These are phyloP conservation scores for Tamandua tetradactyla DNA, from an alignment of 2,797 vertebrate genomes.

Conservation along the genomic window DNA sequence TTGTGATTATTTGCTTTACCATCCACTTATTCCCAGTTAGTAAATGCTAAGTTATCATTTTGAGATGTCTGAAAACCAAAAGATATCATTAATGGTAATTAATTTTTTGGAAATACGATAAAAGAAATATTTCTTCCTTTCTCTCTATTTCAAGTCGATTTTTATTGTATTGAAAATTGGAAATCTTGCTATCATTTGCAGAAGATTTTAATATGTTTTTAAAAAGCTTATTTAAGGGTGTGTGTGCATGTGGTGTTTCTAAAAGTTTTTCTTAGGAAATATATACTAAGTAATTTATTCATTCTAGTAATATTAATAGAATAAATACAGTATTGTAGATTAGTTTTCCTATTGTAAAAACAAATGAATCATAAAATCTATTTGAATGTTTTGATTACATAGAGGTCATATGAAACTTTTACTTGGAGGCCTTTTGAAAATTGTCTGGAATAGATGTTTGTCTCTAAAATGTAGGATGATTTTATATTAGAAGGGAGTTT, in stretches of 20 bases:
- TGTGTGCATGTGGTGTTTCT: not conserved
- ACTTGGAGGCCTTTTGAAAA: not conserved
- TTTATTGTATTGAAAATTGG: not conserved
- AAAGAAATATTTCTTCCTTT: conserved; percentile 22
- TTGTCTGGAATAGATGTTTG: not conserved
- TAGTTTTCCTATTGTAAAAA: not conserved
- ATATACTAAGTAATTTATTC: not conserved
- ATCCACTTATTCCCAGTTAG: conserved; percentile 48
- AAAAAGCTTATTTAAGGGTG: not conserved
- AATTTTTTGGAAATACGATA: conserved; percentile 14
- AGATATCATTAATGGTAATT: not conserved
- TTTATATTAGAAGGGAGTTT: not conserved
- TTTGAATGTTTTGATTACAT: not conserved
- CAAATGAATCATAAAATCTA: not conserved
- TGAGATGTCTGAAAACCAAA: conserved; percentile 40
- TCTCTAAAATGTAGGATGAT: not conserved
- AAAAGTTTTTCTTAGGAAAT: not conserved
- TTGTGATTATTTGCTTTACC: conserved; percentile 56
- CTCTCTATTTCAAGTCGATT: conserved; percentile 8
- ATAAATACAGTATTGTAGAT: not conserved
- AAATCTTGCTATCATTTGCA: not conserved
- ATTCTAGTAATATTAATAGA: not conserved
- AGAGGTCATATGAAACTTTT: not conserved
- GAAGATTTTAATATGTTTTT: not conserved
- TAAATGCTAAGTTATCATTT: conserved; percentile 56